A percentile compares a stretch with the other conserved stretches of the same genome.
phyloP scores from a whole-genome alignment of 30 jellyfish, hydroid and myxozoan species.

The Turritopsis dohrnii region DNA sequence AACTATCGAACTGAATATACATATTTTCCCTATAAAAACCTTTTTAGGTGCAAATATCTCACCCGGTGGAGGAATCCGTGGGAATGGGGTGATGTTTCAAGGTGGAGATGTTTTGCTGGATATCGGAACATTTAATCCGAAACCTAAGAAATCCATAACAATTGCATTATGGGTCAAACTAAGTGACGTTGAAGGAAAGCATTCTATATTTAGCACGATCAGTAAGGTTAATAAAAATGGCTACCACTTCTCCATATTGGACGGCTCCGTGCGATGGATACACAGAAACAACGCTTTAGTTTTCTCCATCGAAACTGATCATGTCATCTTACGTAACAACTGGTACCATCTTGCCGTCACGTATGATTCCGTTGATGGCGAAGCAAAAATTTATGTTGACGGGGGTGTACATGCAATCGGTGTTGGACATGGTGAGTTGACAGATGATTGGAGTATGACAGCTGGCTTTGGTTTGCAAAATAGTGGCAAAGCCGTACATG shows the following conservation, averaged over 20 bases:
- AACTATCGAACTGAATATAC: background rate
- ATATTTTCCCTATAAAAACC: background rate
- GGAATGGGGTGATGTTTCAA: conserved; percentile 82
- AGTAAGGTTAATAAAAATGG: conserved; percentile 57
- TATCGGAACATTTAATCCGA: conserved; percentile 70
- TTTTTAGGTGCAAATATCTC: conserved; percentile 83
- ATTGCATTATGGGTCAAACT: conserved; percentile 84
- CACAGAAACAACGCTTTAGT: conserved; percentile 66
- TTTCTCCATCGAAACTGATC: conserved; percentile 64
- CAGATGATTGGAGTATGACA: conserved; percentile 85
- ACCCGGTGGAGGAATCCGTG: conserved; percentile 97
- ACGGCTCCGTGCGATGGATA: conserved; percentile 81
- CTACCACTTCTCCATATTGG: conserved; percentile 48
- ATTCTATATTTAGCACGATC: conserved; percentile 68
- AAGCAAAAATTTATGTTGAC: conserved; percentile 81
- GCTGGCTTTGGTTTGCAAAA: conserved; percentile 93
- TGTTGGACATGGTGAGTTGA: conserved; percentile 72
- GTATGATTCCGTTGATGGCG: conserved; percentile 76
- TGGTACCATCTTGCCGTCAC: conserved; percentile 89
- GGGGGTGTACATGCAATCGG: conserved; percentile 73
- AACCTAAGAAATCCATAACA: conserved; percentile 83
- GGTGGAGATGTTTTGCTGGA: conserved; percentile 93
- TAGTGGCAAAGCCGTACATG: conserved; percentile 71
- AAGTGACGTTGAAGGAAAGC: conserved; percentile 61
- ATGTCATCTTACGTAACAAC: conserved; percentile 37